phyloP scores from a whole-genome alignment of 1,140 invertebrate species.

The Colletes gigas region DNA sequence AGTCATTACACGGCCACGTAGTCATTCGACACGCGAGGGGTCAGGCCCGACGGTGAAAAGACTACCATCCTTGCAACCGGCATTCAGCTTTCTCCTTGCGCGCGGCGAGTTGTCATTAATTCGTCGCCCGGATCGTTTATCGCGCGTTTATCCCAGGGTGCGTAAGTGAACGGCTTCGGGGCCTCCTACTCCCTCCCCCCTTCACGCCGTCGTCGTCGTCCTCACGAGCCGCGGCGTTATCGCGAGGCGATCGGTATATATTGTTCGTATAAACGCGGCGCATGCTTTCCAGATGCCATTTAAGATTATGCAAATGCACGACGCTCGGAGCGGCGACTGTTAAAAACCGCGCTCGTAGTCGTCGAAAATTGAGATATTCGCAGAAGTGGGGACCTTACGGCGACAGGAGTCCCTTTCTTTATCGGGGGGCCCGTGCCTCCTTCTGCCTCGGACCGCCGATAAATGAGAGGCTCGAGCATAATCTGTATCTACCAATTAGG shows the following conservation, averaged over 20 bases:
- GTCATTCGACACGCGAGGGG: conserved; percentile 41
- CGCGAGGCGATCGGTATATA: conserved; percentile 48
- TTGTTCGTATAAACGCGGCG: conserved; percentile 31
- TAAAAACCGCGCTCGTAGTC: conserved; percentile 26
- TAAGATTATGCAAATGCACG: conserved; percentile 63
- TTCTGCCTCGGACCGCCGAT: background rate
- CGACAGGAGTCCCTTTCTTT: conserved; percentile 30
- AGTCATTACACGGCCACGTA: conserved; percentile 34
- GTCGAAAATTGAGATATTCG: conserved; percentile 58
- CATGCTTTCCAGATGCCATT: conserved; percentile 46
- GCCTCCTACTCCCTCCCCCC: no score
- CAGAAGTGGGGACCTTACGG: conserved; percentile 19
- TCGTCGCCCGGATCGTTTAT: conserved; percentile 51
- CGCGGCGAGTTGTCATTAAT: conserved; percentile 50
- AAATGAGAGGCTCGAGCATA: conserved; percentile 18
- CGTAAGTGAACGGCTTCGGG: conserved; percentile 23
- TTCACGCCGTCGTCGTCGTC: no score
- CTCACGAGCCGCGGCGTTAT: conserved; percentile 19
- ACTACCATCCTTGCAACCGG: conserved; percentile 1
- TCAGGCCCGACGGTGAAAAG: conserved; percentile 17
- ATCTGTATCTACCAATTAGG: conserved; percentile 40
- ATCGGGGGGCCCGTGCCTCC: conserved; percentile 1
- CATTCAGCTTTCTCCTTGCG: conserved; percentile 45
- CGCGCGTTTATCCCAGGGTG: conserved; percentile 28
- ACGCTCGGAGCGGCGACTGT: conserved; percentile 26